Conservation (phyloP, 1,140 invertebrate species). For the Solen grandis region DNA sequence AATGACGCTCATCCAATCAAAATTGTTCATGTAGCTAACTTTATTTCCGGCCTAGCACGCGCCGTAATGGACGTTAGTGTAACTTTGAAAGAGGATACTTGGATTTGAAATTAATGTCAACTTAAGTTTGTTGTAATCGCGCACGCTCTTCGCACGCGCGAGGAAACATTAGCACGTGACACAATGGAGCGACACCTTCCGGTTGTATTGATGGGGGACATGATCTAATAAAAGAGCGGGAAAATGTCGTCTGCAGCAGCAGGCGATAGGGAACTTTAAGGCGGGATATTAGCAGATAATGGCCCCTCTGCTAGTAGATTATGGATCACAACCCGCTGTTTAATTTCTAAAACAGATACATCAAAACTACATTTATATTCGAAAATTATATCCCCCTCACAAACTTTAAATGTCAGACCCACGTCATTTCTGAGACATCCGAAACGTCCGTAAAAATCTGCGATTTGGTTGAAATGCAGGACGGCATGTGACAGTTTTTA, state of each 20-base stretch:
- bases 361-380: too few relatives aligned
- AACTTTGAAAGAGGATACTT: slow-evolving; percentile 14
- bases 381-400: too few relatives aligned
- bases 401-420: too few relatives aligned
- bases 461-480: too few relatives aligned
- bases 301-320: slow-evolving; percentile 26
- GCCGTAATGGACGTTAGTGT: slow-evolving; percentile 21
- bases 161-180: slow-evolving; percentile 50
- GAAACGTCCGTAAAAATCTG: too few relatives aligned
- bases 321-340: slow-evolving; percentile 24
- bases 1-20: slow-evolving; percentile 25
- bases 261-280: slow-evolving; percentile 33
- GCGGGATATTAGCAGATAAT: too few relatives aligned
- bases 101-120: slow-evolving; percentile 47
- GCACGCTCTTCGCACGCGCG: slow-evolving; percentile 52
- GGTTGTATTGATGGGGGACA: slow-evolving; percentile 36
- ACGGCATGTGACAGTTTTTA: too few relatives aligned
- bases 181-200: slow-evolving; percentile 49
- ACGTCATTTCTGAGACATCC: too few relatives aligned
- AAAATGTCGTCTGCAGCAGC: slow-evolving; percentile 33
- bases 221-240: slow-evolving; percentile 54
- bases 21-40: slow-evolving; percentile 13
- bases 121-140: slow-evolving; percentile 27
- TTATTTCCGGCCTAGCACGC: slow-evolving; percentile 42
- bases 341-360: too few relatives aligned